These are phyloP conservation scores for Donacobius atricapilla DNA, from an alignment of 2,113 vertebrate genomes.

Conservation along the genomic window DNA sequence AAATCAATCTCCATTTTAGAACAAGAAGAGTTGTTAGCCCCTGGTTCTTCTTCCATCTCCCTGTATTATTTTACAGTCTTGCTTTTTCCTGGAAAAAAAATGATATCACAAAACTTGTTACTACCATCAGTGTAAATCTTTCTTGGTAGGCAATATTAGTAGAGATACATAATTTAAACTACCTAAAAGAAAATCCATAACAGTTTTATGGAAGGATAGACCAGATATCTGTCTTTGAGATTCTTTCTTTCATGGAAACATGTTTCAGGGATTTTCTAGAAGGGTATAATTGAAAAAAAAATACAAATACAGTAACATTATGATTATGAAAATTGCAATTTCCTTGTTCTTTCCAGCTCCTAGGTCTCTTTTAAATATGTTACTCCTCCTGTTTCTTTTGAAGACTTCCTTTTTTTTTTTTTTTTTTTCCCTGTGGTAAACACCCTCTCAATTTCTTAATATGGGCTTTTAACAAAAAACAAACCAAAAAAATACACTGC, in stretches of 20 bases:
- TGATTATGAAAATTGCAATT: neutral
- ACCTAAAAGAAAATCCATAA: neutral
- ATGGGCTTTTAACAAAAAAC: neutral
- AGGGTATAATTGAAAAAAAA: neutral
- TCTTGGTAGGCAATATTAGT: neutral
- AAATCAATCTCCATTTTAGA: neutral
- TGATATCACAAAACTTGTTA: neutral
- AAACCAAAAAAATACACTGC: neutral
- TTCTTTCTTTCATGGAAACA: neutral
- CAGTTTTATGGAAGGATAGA: neutral
- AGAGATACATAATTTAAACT: neutral
- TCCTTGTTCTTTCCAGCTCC: neutral
- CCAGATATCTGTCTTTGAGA: neutral
- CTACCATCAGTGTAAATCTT: neutral
- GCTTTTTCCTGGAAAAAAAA: neutral
- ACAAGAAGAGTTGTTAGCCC: accelerated
- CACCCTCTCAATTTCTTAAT: neutral
- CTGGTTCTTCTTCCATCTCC: neutral
- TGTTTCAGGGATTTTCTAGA: neutral
- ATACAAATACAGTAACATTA: neutral
- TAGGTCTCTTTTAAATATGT: neutral
- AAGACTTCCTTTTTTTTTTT: neutral
- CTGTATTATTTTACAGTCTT: neutral
- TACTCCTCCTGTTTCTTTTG: neutral
- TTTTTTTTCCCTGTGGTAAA: neutral